Conservation (phyloP, 2,113 vertebrate species). For the Holacanthus passer region DNA sequence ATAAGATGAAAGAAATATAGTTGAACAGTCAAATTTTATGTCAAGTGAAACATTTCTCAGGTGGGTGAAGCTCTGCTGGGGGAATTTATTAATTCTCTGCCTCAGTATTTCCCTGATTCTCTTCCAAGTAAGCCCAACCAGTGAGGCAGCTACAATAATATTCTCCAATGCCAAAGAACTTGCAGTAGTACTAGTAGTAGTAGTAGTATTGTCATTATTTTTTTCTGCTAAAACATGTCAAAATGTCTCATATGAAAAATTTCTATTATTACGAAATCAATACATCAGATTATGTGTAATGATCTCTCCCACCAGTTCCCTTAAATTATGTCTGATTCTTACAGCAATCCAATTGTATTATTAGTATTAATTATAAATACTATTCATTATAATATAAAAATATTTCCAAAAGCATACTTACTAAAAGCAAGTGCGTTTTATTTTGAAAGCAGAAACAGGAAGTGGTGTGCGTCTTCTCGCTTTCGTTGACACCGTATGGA, state of each 20-base stretch:
- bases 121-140: neutral
- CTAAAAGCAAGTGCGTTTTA: slow-evolving; percentile 33
- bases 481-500: neutral
- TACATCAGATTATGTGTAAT: neutral
- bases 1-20: neutral
- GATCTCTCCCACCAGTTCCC: neutral
- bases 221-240: neutral
- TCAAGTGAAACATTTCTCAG: neutral
- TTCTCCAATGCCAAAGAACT: neutral
- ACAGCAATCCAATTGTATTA: too few species aligned
- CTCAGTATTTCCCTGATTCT: neutral
- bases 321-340: neutral
- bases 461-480: neutral
- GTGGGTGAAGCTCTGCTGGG: neutral
- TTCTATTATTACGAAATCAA: neutral
- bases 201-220: too few species aligned
- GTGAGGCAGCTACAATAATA: neutral
- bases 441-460: slow-evolving; percentile 53
- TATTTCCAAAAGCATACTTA: neutral
- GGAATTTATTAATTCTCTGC: neutral
- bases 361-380: too few species aligned
- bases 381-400: too few species aligned
- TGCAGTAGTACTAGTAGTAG: too few species aligned
- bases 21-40: too few species aligned
- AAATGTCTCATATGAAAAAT: neutral